These are phyloP conservation scores for Drosophila asahinai DNA, from an alignment of 1,140 invertebrate genomes.

Conservation along the genomic window DNA sequence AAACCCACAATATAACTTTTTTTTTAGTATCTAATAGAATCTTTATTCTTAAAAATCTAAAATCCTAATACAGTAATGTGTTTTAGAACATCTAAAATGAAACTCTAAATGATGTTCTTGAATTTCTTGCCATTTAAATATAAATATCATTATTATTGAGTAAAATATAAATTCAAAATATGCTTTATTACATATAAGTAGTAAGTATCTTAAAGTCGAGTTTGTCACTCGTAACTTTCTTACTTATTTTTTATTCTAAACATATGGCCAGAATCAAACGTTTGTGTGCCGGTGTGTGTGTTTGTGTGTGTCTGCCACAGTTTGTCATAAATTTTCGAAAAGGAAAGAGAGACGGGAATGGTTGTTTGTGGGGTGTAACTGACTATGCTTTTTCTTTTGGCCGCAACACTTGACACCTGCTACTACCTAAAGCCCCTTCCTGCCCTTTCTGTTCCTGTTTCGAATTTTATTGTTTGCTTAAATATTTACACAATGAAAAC, in stretches of 20 bases:
- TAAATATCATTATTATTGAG: too few species aligned
- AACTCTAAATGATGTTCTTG: too few species aligned
- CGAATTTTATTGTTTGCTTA: slow-evolving; percentile 81
- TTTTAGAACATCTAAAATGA: too few species aligned
- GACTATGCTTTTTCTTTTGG: slow-evolving; percentile 67
- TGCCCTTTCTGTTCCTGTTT: slow-evolving; percentile 12
- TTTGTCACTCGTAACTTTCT: neutral
- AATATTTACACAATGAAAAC: slow-evolving; percentile 82
- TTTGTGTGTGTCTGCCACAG: slow-evolving; percentile 44
- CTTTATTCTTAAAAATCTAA: too few species aligned
- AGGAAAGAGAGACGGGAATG: neutral
- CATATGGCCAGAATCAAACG: slow-evolving; percentile 73
- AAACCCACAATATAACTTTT: too few species aligned
- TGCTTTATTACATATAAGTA: neutral
- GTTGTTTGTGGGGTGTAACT: slow-evolving; percentile 30
- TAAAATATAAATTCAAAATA: too few species aligned
- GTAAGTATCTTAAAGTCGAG: neutral
- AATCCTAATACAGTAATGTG: too few species aligned
- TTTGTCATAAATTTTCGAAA: slow-evolving; percentile 68
- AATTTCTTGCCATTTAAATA: too few species aligned
- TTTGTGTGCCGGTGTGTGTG: slow-evolving; percentile 13
- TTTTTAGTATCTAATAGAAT: too few species aligned
- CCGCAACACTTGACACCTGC: slow-evolving; percentile 80
- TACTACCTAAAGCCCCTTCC: slow-evolving; percentile 48
- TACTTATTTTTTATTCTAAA: slow-evolving; percentile 34